Conservation (phyloP, 2,888 invertebrate species). For the Pristionchus entomophagus region DNA sequence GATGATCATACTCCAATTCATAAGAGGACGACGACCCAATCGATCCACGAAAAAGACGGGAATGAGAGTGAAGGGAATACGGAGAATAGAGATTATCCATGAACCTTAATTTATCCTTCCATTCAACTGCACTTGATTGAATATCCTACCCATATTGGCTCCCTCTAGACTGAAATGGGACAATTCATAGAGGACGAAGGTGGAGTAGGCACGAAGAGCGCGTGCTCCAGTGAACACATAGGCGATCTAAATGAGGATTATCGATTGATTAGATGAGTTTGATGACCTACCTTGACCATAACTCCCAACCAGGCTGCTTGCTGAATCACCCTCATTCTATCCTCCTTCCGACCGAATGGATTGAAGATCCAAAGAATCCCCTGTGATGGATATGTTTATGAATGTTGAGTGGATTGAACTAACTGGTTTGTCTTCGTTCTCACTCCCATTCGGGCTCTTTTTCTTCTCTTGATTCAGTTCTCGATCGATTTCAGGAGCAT, state of each 20-base stretch:
- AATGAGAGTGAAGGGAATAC: constrained; percentile 61
- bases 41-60: constrained; percentile 63
- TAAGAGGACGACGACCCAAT: constrained; percentile 61
- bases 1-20: constrained; percentile 45
- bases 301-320: constrained; percentile 64
- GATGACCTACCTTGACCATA: constrained; percentile 58
- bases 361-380: constrained; percentile 64
- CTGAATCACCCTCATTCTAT: constrained; percentile 56
- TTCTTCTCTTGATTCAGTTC: constrained; percentile 51
- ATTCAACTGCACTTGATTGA: not conserved
- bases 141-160: constrained; percentile 45
- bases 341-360: constrained; percentile 61
- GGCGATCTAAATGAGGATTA: constrained; percentile 51
- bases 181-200: constrained; percentile 59
- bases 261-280: not conserved
- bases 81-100: constrained; percentile 51
- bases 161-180: constrained; percentile 56
- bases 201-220: constrained; percentile 59
- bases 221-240: constrained; percentile 66
- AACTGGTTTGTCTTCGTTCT: not conserved
- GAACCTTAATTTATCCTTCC: not conserved
- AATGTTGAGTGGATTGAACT: not conserved
- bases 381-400: not conserved
- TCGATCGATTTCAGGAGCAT: constrained; percentile 59
- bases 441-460: constrained; percentile 19